These are phyloP conservation scores for Philypnodon macrostomus DNA, from an alignment of 2,797 vertebrate genomes.

Conservation along the genomic window DNA sequence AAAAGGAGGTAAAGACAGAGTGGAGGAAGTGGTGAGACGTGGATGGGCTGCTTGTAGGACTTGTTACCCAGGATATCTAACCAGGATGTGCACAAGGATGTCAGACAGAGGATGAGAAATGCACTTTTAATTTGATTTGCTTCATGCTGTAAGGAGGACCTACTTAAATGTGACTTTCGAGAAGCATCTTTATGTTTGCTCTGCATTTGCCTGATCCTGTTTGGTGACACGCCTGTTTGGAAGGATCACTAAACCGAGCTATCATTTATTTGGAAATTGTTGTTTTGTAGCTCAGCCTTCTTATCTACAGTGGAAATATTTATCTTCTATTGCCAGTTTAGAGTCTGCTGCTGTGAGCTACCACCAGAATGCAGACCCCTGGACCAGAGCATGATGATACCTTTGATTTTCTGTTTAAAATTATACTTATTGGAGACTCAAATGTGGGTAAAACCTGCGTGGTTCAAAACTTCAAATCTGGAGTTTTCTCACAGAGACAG, in stretches of 20 bases:
- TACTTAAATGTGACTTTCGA: no score
- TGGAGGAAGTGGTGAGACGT: no score
- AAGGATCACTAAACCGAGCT: no score
- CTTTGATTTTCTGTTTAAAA: constrained; percentile 95
- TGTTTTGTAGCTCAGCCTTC: constrained; percentile 1
- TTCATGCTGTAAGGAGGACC: no score
- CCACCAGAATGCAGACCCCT: constrained; percentile 71
- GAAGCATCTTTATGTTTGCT: no score
- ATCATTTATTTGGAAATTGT: no score
- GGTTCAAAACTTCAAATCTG: constrained; percentile 93
- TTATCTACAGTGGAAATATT: constrained; percentile 7
- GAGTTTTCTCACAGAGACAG: constrained; percentile 83
- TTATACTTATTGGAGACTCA: constrained; percentile 94
- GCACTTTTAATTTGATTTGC: no score
- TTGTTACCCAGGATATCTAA: no score
- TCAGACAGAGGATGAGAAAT: no score
- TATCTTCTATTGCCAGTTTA: constrained; percentile 5
- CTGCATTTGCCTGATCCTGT: neutral
- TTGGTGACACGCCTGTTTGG: no score
- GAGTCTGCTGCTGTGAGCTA: neutral
- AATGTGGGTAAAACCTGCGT: constrained; percentile 96
- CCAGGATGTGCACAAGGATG: no score
- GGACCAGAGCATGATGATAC: constrained; percentile 78
- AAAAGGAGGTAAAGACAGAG: constrained; percentile 12
- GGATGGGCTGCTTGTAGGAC: no score